A percentile compares a stretch with the other conserved stretches of the same genome.
Conservation (phyloP, 2,797 vertebrate species). For the Meda fulgida region DNA sequence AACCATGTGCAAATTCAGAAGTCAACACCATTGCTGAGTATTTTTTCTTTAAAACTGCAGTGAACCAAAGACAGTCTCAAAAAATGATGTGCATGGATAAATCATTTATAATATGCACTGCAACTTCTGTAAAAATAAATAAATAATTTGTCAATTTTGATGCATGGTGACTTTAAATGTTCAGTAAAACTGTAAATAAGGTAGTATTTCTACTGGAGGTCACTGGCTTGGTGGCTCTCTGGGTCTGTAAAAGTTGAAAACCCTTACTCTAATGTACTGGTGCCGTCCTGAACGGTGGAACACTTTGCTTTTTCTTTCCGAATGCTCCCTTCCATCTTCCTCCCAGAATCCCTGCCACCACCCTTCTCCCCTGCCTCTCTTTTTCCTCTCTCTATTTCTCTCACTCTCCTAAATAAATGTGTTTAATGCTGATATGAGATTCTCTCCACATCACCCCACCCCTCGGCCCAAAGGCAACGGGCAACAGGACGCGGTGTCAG, state of each 20-base stretch:
- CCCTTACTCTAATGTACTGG: neutral
- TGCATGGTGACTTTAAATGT: neutral
- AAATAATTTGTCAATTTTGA: neutral
- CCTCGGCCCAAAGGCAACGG: conserved; percentile 69
- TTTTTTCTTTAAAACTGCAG: too few species aligned
- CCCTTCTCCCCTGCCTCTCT: conserved; percentile 10
- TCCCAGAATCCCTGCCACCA: neutral
- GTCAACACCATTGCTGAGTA: too few species aligned
- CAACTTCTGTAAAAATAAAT: too few species aligned
- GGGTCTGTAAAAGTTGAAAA: neutral
- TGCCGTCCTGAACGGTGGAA: conserved; percentile 25
- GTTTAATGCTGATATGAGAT: conserved; percentile 77
- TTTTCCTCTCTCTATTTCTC: neutral
- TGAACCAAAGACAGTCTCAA: too few species aligned
- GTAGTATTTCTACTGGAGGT: neutral
- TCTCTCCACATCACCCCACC: conserved; percentile 23
- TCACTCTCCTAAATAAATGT: conserved; percentile 65
- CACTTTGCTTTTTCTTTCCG: conserved; percentile 38
- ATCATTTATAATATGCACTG: too few species aligned
- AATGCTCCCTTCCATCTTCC: conserved; percentile 14
- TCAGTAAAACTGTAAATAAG: neutral
- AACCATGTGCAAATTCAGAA: too few species aligned
- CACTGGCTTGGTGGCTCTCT: neutral
- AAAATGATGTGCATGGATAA: too few species aligned
- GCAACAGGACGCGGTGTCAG: conserved; percentile 75